These are phyloP conservation scores for Drosophila bocki DNA, from an alignment of 1,140 invertebrate genomes.

Conservation along the genomic window DNA sequence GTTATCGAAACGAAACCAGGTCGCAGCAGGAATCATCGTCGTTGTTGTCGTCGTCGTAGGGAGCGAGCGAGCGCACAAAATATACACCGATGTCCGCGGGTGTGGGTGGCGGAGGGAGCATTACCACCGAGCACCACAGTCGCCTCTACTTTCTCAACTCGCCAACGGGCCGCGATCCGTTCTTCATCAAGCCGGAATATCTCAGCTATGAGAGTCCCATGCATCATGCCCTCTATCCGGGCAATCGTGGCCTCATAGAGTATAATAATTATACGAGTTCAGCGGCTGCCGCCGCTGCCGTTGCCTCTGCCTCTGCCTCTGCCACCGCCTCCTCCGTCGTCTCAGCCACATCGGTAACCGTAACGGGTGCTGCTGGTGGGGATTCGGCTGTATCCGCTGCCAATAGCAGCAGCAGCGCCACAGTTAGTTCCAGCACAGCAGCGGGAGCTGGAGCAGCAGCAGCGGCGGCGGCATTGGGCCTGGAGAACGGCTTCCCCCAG, in stretches of 20 bases:
- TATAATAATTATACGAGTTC: slow-evolving; percentile 77
- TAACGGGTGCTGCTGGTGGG: slow-evolving; percentile 46
- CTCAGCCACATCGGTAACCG: slow-evolving; percentile 46
- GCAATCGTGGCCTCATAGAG: slow-evolving; percentile 77
- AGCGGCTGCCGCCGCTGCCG: slow-evolving; percentile 65
- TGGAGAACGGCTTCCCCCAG: slow-evolving; percentile 63
- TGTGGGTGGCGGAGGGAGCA: slow-evolving; percentile 84
- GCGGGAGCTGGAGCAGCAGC: slow-evolving; percentile 6
- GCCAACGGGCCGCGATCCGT: slow-evolving; percentile 77
- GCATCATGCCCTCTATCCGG: slow-evolving; percentile 79
- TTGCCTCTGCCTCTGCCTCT: slow-evolving; percentile 47
- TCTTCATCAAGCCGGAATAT: slow-evolving; percentile 84
- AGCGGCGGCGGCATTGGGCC: slow-evolving; percentile 34
- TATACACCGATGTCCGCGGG: slow-evolving; percentile 77
- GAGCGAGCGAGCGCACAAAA: slow-evolving; percentile 57
- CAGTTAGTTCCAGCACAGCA: slow-evolving; percentile 21
- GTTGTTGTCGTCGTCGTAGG: not conserved
- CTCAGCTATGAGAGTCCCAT: slow-evolving; percentile 84
- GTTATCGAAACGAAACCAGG: slow-evolving; percentile 7
- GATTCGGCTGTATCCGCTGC: slow-evolving; percentile 27
- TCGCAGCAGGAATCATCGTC: slow-evolving; percentile 3
- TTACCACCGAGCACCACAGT: slow-evolving; percentile 84
- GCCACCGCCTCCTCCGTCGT: slow-evolving; percentile 32
- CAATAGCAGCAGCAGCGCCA: slow-evolving; percentile 6
- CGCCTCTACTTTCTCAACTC: slow-evolving; percentile 83